These are phyloP conservation scores for Apogon talboti DNA, from an alignment of 2,797 vertebrate species.

Conservation along the genomic window DNA sequence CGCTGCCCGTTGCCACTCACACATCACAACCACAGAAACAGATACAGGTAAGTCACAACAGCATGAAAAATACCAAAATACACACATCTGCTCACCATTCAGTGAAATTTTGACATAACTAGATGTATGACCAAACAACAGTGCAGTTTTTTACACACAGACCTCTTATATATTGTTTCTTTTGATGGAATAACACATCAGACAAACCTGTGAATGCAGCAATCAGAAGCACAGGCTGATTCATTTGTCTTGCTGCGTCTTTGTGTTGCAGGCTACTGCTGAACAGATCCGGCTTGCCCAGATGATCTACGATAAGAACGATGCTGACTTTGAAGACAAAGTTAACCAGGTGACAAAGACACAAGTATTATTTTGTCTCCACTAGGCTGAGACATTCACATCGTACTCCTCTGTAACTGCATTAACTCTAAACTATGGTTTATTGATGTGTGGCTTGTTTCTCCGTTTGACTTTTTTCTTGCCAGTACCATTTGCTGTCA, in stretches of 20 bases:
- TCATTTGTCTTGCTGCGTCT: constrained; percentile 2
- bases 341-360: constrained; percentile 90
- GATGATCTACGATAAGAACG: constrained; percentile 98
- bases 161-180: not conserved
- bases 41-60: constrained; percentile 89
- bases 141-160: constrained; percentile 8
- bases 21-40: constrained; percentile 92
- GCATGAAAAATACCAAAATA: not conserved
- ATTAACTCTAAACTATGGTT: too few relatives aligned
- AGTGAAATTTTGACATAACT: not conserved
- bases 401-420: not conserved
- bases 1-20: constrained; percentile 87
- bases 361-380: constrained; percentile 5
- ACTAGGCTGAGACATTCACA: not conserved
- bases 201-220: not conserved
- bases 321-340: constrained; percentile 96
- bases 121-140: constrained; percentile 1
- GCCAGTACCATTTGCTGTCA: too few relatives aligned
- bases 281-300: constrained; percentile 98
- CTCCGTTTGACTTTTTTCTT: too few relatives aligned
- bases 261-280: constrained; percentile 89
- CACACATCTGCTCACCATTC: not conserved
- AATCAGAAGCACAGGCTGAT: not conserved
- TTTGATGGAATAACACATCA: constrained; percentile 9
- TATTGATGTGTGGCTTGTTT: too few relatives aligned